Base-by-base conservation (phyloP, 2,888 invertebrate species). In the Oligia strigilis region DNA sequence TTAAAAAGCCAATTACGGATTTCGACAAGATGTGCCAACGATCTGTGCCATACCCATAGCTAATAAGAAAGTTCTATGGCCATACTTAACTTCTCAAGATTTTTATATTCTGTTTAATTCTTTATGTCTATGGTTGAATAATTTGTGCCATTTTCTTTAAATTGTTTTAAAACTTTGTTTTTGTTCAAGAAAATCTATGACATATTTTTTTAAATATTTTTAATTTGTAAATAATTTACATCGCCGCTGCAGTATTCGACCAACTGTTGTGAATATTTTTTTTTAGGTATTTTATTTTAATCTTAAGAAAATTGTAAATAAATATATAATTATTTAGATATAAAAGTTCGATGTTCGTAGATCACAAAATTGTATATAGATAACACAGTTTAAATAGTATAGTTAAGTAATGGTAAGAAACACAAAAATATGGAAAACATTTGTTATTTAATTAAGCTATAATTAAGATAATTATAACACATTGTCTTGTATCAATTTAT, bases 221-320 rank as follows among this genome's bases (percentile, higher is more conserved):
- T 76, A 78, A 80, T 83, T 82, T 84, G 76, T 85, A 86, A 82
- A 85, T 85, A 85, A 83, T 77, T 62, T 70, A 84, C 82, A 90
- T 93, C 91, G 88, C 93, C 94, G 90, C 91, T 88, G 82, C 95
- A 95, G 94, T 96, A 95, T 95, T 95, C 87, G 95, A 96, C 94
- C 94, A 95, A 92, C 90, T 92, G 92, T 93, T 95, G 94, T 95
- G 91, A 92, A 94, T 93, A 93, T 91, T 91, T 90, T 81, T 66
- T 90, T 90, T 91, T 85, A 60, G 40, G 29, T 82, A 75, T 70
- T 75, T 72, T 81, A 81, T 75, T 83, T 75, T 86, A 87, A 79
- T 82, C 13, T 80, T 85, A 84, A 83, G 82, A 74, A 83, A 82
- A 75, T 83, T 92, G 91, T 92, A 92, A 87, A 92, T 92, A 92